A percentile compares a stretch with the other conserved stretches of the same genome.
These are phyloP conservation scores for Drosophila pseudotakahashii DNA, from an alignment of 2,888 invertebrate species.

Conservation along the genomic window DNA sequence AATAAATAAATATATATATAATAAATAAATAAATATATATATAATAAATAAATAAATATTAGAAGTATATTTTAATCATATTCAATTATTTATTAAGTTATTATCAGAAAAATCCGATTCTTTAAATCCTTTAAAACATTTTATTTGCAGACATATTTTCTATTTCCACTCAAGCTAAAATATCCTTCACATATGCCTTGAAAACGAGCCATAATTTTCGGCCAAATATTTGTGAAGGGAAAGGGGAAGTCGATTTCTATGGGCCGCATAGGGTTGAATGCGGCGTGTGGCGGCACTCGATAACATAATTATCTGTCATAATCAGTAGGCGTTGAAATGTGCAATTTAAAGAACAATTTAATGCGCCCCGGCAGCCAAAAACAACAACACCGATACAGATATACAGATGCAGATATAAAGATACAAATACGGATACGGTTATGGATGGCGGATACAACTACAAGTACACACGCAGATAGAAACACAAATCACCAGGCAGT, in stretches of 20 bases:
- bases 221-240: background rate
- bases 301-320: constrained; percentile 81
- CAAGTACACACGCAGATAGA: constrained; percentile 5
- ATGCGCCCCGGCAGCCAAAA: constrained; percentile 65
- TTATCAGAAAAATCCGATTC: too few relatives aligned
- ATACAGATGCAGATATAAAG: constrained; percentile 6
- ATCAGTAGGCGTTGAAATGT: constrained; percentile 82
- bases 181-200: background rate
- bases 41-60: too few relatives aligned
- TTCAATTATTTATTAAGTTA: too few relatives aligned
- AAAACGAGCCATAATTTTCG: constrained; percentile 8
- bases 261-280: constrained; percentile 8
- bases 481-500: constrained; percentile 7
- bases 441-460: constrained; percentile 8
- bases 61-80: too few relatives aligned
- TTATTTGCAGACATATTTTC: background rate
- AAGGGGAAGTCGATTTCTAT: background rate
- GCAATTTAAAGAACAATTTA: constrained; percentile 81
- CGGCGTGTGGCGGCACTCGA: constrained; percentile 73
- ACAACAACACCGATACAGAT: constrained; percentile 23
- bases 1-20: too few relatives aligned
- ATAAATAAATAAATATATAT: too few relatives aligned
- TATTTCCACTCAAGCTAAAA: background rate
- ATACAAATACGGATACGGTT: constrained; percentile 7
- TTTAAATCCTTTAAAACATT: background rate